phyloP scores from a whole-genome alignment of 2,113 vertebrate species.

The Albula goreensis region DNA sequence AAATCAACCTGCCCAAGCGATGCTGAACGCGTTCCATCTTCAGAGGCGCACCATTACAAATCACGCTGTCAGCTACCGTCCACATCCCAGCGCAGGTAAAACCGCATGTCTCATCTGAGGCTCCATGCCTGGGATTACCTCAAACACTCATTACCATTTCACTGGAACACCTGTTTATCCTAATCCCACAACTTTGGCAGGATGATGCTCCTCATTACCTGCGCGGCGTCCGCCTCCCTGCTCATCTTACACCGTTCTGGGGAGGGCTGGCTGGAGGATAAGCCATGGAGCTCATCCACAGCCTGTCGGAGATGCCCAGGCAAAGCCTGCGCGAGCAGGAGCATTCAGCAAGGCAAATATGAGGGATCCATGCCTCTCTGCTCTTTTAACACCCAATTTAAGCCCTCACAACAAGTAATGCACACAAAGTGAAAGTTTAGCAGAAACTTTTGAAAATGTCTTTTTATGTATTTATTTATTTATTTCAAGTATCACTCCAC shows the following conservation, averaged over 20 bases:
- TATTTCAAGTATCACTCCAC: no score
- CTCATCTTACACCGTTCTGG: conserved; percentile 20
- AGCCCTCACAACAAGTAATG: no score
- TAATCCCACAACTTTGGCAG: conserved; percentile 20
- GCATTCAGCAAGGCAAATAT: conserved; percentile 8
- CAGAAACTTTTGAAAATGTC: no score
- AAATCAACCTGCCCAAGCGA: not conserved
- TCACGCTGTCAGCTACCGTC: not conserved
- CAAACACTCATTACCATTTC: conserved; percentile 25
- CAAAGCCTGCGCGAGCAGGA: not conserved
- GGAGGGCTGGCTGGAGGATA: conserved; percentile 11
- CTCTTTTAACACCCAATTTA: not conserved
- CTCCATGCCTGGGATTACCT: conserved; percentile 15
- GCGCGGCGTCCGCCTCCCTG: not conserved
- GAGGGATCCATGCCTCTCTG: not conserved
- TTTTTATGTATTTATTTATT: no score
- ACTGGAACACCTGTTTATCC: conserved; percentile 28
- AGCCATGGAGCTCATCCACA: not conserved
- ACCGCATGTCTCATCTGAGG: conserved; percentile 12
- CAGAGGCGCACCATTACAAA: not conserved
- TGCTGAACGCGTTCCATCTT: not conserved
- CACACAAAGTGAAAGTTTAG: no score
- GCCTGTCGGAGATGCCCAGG: not conserved
- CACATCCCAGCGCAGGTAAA: conserved; percentile 3
- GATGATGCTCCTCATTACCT: conserved; percentile 21